Percentiles rank a stretch among this genome's conserved stretches.
Evolutionary conservation across 2,888 invertebrate genomes (phyloP).

Genomic region (Anthophora plumipes): DNA sequence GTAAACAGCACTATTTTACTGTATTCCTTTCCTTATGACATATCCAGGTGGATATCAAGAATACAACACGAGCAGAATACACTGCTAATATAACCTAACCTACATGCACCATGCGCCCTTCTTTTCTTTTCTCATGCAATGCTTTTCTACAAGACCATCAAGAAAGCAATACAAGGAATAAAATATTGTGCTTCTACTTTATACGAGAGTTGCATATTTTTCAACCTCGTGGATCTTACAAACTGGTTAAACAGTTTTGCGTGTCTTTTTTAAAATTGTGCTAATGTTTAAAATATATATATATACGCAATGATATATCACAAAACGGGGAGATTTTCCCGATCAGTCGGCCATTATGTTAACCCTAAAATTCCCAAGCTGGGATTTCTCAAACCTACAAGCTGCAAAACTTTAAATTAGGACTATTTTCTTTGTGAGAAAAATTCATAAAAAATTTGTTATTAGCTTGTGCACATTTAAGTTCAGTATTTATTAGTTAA

Average conservation of each 20-base stretch:
- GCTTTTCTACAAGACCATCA: slow-evolving; percentile 39
- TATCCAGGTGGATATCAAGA: slow-evolving; percentile 3
- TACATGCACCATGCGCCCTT: slow-evolving; percentile 29
- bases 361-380: no score
- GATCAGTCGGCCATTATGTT: no score
- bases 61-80: slow-evolving; percentile 20
- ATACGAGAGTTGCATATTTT: slow-evolving; percentile 60
- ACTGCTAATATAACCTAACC: neutral
- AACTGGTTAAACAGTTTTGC: slow-evolving; percentile 62
- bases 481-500: no score
- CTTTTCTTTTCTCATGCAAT: slow-evolving; percentile 23
- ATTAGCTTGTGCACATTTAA: no score
- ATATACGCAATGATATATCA: no score
- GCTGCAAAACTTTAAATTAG: no score
- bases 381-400: no score
- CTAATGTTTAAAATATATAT: no score
- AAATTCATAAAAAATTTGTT: no score
- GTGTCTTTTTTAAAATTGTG: slow-evolving; percentile 33
- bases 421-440: no score
- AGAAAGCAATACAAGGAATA: slow-evolving; percentile 52
- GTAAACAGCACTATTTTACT: slow-evolving; percentile 24
- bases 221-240: slow-evolving; percentile 60
- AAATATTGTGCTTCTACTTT: slow-evolving; percentile 47
- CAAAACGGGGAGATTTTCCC: no score
- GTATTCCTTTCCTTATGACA: neutral